These are phyloP conservation scores for Campoplex nolae DNA, from an alignment of 2,888 invertebrate species.

Conservation along the genomic window DNA sequence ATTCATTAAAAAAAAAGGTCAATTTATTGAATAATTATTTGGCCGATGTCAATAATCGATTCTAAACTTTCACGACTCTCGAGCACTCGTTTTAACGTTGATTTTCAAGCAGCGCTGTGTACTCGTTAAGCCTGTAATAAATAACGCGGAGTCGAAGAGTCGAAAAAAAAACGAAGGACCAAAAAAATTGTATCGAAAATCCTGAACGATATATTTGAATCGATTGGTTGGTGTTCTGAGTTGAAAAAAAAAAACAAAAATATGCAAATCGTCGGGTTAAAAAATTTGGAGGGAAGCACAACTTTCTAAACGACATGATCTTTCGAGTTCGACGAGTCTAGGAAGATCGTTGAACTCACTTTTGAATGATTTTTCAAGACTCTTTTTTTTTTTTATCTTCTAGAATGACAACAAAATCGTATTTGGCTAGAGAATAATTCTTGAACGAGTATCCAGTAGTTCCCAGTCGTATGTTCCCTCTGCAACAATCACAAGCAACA, in stretches of 20 bases:
- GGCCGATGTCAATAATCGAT: slow-evolving; percentile 17
- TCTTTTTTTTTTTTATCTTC: neutral
- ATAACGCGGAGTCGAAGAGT: neutral
- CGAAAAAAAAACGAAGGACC: neutral
- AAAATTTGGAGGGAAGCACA: neutral
- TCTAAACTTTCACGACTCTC: slow-evolving; percentile 14
- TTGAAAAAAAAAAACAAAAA: neutral
- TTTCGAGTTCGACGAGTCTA: neutral
- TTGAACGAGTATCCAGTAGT: neutral
- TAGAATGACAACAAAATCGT: neutral
- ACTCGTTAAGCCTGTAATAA: neutral
- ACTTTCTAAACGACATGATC: neutral
- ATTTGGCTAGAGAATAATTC: neutral
- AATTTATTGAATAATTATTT: slow-evolving; percentile 1
- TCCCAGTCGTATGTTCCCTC: neutral
- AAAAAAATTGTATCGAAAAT: neutral
- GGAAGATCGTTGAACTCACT: neutral
- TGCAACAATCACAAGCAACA: neutral
- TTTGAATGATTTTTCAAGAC: neutral
- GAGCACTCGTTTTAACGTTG: neutral
- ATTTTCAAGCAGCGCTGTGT: neutral
- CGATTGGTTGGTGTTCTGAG: neutral
- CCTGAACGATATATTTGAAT: neutral
- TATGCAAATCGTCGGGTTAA: neutral
- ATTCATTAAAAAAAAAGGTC: slow-evolving; percentile 6